Percentiles rank a stretch among this genome's conserved stretches.
Evolutionary conservation across 2,113 vertebrate species (phyloP).

Genomic region (Andinoacara biseriatus): DNA sequence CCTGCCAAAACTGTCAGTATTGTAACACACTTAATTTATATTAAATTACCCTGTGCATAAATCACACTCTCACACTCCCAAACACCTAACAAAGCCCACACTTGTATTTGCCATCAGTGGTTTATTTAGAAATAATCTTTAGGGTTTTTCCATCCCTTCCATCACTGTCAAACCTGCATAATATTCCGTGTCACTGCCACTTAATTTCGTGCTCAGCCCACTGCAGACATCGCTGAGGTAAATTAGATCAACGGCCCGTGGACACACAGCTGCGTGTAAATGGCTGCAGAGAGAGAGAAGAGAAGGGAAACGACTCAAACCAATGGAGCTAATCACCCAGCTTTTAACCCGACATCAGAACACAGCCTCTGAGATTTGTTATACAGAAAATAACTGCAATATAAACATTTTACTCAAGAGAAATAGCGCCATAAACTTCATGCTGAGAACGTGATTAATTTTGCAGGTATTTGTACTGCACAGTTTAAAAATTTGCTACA

Average conservation of each 20-base stretch:
- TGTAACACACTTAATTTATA: constrained; percentile 43
- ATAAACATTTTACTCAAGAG: neutral
- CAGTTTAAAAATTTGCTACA: neutral
- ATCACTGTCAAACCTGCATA: constrained; percentile 17
- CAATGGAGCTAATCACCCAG: constrained; percentile 14
- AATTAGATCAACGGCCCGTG: constrained; percentile 30
- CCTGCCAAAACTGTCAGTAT: constrained; percentile 60
- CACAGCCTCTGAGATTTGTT: neutral
- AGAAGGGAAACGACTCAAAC: neutral
- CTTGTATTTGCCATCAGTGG: constrained; percentile 51
- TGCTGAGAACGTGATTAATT: neutral
- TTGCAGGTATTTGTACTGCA: neutral
- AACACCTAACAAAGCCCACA: constrained; percentile 41
- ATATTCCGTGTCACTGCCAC: constrained; percentile 30
- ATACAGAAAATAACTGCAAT: neutral
- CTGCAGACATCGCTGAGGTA: constrained; percentile 17
- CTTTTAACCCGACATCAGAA: neutral
- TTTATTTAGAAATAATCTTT: constrained; percentile 53
- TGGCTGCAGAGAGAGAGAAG: neutral
- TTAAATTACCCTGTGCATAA: constrained; percentile 58
- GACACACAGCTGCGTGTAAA: constrained; percentile 18
- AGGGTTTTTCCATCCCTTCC: constrained; percentile 40
- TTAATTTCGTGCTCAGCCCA: constrained; percentile 5
- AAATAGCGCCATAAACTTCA: neutral
- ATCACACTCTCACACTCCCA: constrained; percentile 35